Percentiles rank a stretch among this genome's conserved stretches.
These are phyloP conservation scores for Aelia acuminata DNA, from an alignment of 2,888 invertebrate genomes.

Conservation along the genomic window DNA sequence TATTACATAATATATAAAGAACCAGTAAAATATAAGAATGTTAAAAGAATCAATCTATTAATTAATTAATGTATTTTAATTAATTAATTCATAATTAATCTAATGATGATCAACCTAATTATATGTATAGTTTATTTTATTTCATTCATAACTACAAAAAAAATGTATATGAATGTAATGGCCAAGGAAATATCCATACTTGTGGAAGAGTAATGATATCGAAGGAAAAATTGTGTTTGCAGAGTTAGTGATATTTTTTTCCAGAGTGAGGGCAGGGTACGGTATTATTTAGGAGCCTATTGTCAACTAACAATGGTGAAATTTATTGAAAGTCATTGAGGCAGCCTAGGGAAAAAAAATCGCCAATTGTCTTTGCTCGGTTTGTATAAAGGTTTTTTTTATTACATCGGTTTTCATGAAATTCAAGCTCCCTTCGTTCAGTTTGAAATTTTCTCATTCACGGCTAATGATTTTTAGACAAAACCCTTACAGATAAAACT, in stretches of 20 bases:
- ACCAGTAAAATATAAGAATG: too few species aligned
- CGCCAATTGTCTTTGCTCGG: conserved; percentile 42
- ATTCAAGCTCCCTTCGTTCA: conserved; percentile 34
- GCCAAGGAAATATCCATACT: background rate
- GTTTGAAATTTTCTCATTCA: conserved; percentile 7
- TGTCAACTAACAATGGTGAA: conserved; percentile 49
- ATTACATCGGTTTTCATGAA: conserved; percentile 42
- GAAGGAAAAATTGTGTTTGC: conserved; percentile 4
- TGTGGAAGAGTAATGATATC: background rate
- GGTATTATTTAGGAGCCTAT: conserved; percentile 44
- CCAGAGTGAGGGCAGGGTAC: background rate
- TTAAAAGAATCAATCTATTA: too few species aligned
- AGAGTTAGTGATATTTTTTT: conserved; percentile 44
- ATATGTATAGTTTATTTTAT: too few species aligned
- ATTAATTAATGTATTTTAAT: too few species aligned
- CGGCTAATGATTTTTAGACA: background rate
- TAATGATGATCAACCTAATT: too few species aligned
- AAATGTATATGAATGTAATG: background rate
- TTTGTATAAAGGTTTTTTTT: conserved; percentile 46
- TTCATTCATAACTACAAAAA: too few species aligned
- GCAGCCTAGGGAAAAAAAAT: conserved; percentile 44
- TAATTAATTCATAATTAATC: too few species aligned
- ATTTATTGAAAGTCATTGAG: conserved; percentile 50
- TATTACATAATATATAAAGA: too few species aligned
- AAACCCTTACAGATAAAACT: background rate